A percentile compares a stretch with the other conserved stretches of the same genome.
phyloP scores from a whole-genome alignment of 2,113 vertebrate species.

The Steatornis caripensis region DNA sequence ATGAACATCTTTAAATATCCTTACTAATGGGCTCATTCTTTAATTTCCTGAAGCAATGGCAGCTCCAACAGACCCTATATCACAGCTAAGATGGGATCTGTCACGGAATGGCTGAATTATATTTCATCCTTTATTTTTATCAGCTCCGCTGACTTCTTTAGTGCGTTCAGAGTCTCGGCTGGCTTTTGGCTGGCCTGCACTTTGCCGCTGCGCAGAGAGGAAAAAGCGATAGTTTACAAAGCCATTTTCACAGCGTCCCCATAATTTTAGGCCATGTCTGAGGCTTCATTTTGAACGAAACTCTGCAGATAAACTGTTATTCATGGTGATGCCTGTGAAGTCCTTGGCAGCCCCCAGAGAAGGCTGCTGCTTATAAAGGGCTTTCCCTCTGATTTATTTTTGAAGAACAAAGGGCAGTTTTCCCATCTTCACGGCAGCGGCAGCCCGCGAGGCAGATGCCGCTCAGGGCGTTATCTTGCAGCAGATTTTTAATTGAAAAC shows the following conservation, averaged over 20 bases:
- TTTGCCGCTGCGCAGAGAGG: background rate
- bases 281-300: conserved; percentile 40
- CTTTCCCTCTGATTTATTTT: conserved; percentile 39
- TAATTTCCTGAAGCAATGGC: conserved; percentile 67
- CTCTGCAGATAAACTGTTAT: conserved; percentile 58
- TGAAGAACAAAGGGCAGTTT: conserved; percentile 49
- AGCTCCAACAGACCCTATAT: conserved; percentile 46
- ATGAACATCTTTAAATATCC: conserved; percentile 40
- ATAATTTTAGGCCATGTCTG: conserved; percentile 43
- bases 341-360: conserved; percentile 51
- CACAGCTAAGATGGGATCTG: conserved; percentile 47
- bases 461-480: background rate
- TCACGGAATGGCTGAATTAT: conserved; percentile 57
- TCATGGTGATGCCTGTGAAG: conserved; percentile 31
- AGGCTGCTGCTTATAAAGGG: background rate
- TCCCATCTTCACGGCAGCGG: background rate
- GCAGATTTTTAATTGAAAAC: background rate
- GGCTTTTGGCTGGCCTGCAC: conserved; percentile 33
- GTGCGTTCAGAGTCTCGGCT: background rate
- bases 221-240: conserved; percentile 52
- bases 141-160: conserved; percentile 48
- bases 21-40: conserved; percentile 66
- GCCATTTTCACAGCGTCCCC: conserved; percentile 42
- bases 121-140: conserved; percentile 66
- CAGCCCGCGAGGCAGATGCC: background rate